These are phyloP conservation scores for Athene noctua DNA, from an alignment of 2,113 vertebrate genomes.

Conservation along the genomic window DNA sequence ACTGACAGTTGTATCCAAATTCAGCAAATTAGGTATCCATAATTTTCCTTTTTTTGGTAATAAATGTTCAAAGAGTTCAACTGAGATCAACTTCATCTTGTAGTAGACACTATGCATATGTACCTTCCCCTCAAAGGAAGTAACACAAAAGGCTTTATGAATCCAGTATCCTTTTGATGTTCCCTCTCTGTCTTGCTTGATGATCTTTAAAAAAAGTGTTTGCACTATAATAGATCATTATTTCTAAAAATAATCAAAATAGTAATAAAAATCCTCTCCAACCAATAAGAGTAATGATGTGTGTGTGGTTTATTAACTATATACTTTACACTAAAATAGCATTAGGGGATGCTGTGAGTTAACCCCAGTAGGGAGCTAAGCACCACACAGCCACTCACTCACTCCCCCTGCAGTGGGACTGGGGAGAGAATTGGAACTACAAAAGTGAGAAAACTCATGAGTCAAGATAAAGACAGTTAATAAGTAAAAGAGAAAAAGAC, in stretches of 20 bases:
- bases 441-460: background rate
- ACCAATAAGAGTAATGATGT: background rate
- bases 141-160: background rate
- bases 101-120: background rate
- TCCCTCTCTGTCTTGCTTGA: background rate
- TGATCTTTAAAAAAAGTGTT: background rate
- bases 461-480: background rate
- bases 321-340: background rate
- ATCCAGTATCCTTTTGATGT: background rate
- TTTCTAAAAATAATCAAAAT: background rate
- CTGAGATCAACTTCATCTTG: background rate
- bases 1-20: background rate
- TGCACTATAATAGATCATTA: background rate
- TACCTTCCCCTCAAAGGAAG: background rate
- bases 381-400: rapidly evolving
- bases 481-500: background rate
- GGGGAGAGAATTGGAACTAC: background rate
- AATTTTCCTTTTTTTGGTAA: background rate
- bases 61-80: background rate
- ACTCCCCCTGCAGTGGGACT: background rate
- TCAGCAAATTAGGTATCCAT: background rate
- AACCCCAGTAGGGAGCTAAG: background rate
- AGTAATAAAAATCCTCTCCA: background rate
- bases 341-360: background rate
- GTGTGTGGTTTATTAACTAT: background rate